Evolutionary conservation across 2,888 invertebrate genomes (phyloP).

Genomic region (Sipha maydis): DNA sequence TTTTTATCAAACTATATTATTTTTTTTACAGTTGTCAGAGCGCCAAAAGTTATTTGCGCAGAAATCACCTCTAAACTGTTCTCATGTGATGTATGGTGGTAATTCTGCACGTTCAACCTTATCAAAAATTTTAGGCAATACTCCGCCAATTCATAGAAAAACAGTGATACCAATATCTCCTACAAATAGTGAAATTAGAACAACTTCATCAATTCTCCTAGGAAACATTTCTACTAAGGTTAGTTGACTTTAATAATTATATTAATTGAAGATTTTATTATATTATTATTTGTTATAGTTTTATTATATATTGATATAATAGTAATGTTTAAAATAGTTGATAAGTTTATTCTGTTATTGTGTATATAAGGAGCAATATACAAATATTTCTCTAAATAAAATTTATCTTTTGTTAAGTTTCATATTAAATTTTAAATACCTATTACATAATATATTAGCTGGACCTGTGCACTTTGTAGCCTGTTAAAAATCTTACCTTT

Average conservation of each 20-base stretch:
- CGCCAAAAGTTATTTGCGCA: slow-evolving; percentile 56
- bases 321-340: too few relatives aligned
- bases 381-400: too few relatives aligned
- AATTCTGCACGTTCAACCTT: slow-evolving; percentile 48
- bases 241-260: background rate
- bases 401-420: too few relatives aligned
- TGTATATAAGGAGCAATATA: too few relatives aligned
- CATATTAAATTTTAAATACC: too few relatives aligned
- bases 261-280: too few relatives aligned
- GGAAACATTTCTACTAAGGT: slow-evolving; percentile 54
- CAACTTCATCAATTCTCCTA: slow-evolving; percentile 52
- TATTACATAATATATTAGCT: too few relatives aligned
- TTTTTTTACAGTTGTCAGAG: slow-evolving; percentile 37
- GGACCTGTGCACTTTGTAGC: too few relatives aligned
- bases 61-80: slow-evolving; percentile 52
- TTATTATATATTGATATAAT: too few relatives aligned
- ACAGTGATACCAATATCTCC: slow-evolving; percentile 49
- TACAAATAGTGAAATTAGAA: slow-evolving; percentile 46
- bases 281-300: too few relatives aligned
- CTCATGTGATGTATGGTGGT: slow-evolving; percentile 57
- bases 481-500: too few relatives aligned
- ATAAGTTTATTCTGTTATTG: too few relatives aligned
- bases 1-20: background rate
- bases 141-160: slow-evolving; percentile 58
- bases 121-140: slow-evolving; percentile 49